Conservation (phyloP, 2,797 vertebrate species). For the Bradypodion ventrale region DNA sequence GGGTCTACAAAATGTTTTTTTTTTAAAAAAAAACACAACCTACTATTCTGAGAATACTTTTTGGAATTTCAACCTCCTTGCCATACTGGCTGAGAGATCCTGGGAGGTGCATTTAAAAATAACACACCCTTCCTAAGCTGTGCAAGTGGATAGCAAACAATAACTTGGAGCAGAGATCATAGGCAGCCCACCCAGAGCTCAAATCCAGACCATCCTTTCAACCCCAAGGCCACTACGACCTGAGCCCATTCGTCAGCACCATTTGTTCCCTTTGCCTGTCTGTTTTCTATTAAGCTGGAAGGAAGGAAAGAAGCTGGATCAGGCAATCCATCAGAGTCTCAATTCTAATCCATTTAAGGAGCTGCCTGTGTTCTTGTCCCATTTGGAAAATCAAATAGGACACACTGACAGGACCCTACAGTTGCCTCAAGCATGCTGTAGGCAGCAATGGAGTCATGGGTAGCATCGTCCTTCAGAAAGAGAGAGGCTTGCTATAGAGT, state of each 20-base stretch:
- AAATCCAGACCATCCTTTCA: neutral
- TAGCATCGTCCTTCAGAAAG: slow-evolving; percentile 38
- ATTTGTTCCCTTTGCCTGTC: no score
- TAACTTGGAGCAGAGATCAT: neutral
- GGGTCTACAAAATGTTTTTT: neutral
- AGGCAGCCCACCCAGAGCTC: neutral
- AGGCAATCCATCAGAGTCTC: neutral
- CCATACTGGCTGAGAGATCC: no score
- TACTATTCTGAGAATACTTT: no score
- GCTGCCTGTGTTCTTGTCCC: neutral
- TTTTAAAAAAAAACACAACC: neutral
- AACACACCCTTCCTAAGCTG: no score
- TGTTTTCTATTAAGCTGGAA: neutral
- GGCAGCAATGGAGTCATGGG: neutral
- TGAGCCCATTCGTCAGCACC: neutral
- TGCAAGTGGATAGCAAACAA: no score
- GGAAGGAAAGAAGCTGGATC: neutral
- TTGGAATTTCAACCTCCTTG: no score
- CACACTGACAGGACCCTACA: neutral
- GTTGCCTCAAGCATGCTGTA: slow-evolving; percentile 39
- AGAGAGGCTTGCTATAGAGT: neutral
- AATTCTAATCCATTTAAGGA: neutral
- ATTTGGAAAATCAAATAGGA: slow-evolving; percentile 9
- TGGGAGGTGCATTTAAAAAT: no score
- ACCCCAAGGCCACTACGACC: neutral